These are phyloP conservation scores for Anolis sagrei DNA, from an alignment of 2,113 vertebrate genomes.

Conservation along the genomic window DNA sequence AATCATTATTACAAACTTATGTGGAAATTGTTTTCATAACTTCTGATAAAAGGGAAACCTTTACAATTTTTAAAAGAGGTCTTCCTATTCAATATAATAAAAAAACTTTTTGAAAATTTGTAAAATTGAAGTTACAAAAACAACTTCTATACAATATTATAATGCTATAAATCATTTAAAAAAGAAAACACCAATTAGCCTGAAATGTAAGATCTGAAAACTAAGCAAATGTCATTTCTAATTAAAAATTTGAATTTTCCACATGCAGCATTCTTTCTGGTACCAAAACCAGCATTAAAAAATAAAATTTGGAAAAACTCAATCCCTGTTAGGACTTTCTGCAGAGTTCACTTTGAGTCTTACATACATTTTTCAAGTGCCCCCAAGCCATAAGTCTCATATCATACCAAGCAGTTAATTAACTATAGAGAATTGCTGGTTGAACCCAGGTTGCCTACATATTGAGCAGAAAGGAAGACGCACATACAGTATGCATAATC, in stretches of 20 bases:
- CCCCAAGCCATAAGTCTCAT: background rate
- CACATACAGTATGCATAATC: background rate
- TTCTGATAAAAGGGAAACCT: too few relatives aligned
- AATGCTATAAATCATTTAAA: too few relatives aligned
- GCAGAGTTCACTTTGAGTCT: background rate
- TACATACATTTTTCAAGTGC: background rate
- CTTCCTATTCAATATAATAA: background rate
- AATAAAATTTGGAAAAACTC: background rate
- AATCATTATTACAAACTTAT: background rate
- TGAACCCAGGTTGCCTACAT: background rate
- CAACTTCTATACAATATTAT: background rate
- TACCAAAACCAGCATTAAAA: background rate
- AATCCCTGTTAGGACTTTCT: background rate
- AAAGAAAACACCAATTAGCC: too few relatives aligned
- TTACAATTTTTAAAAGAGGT: too few relatives aligned
- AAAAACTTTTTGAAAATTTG: background rate
- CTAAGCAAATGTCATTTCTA: background rate
- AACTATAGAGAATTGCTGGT: background rate
- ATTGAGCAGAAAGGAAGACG: background rate
- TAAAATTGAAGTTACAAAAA: background rate
- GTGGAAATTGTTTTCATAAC: too few relatives aligned
- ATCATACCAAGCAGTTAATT: background rate
- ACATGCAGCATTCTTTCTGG: background rate
- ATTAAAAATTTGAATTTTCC: background rate
- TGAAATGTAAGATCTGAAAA: background rate